phyloP scores from a whole-genome alignment of 1,140 invertebrate species.

The Eubasilissa regina region DNA sequence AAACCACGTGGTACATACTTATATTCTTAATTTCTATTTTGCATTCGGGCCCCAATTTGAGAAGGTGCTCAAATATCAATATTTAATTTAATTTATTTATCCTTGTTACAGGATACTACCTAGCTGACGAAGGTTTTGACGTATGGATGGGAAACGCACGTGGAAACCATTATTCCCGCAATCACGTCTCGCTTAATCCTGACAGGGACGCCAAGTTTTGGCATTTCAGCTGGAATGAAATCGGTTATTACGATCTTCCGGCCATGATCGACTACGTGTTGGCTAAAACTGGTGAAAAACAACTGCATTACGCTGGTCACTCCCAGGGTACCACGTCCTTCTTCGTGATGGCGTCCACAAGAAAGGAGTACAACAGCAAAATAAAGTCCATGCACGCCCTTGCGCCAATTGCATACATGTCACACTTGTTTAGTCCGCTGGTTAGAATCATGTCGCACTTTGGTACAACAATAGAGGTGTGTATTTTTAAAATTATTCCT shows the following conservation, averaged over 20 bases:
- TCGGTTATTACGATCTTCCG: constrained; percentile 77
- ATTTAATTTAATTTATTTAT: too few species aligned
- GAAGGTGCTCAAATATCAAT: too few species aligned
- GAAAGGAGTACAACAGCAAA: constrained; percentile 77
- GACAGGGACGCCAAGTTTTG: constrained; percentile 72
- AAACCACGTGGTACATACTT: too few species aligned
- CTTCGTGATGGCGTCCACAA: constrained; percentile 74
- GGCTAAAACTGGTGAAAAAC: constrained; percentile 64
- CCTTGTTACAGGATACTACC: constrained; percentile 62
- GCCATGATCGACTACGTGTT: constrained; percentile 75
- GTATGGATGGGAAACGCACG: constrained; percentile 82
- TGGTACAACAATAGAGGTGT: not conserved
- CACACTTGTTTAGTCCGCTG: constrained; percentile 64
- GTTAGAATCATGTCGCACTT: constrained; percentile 59
- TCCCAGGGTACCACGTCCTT: constrained; percentile 76
- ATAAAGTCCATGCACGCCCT: constrained; percentile 73
- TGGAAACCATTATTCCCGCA: constrained; percentile 82
- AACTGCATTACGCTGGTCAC: constrained; percentile 74
- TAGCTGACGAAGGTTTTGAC: constrained; percentile 77
- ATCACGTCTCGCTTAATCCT: constrained; percentile 71
- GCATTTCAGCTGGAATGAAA: constrained; percentile 79
- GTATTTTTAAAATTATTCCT: not conserved
- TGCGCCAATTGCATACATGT: constrained; percentile 74
- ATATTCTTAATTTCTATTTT: too few species aligned
- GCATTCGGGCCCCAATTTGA: too few species aligned